A percentile compares a stretch with the other conserved stretches of the same genome.
Evolutionary conservation across 92 coral and sea anemone genomes (phyloP).

Genomic region (Palythoa grandiflora): DNA sequence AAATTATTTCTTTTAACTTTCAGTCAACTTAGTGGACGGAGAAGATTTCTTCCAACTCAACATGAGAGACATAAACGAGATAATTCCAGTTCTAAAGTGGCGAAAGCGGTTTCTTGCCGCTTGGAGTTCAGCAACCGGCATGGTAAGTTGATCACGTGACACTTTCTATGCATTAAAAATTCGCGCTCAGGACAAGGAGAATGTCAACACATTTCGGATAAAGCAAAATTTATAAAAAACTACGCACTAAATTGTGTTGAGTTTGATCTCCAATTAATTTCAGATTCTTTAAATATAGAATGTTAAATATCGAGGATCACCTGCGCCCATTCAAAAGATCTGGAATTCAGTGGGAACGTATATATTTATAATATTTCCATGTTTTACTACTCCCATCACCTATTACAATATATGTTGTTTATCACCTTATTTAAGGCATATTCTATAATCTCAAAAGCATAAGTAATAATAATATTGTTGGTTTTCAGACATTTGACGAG

Average conservation of each 20-base stretch:
- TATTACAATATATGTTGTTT: too few species aligned
- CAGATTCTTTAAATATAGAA: not conserved
- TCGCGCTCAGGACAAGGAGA: not conserved
- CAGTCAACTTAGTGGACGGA: constrained; percentile 52
- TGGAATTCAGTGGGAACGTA: not conserved
- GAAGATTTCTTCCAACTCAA: constrained; percentile 65
- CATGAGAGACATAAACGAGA: constrained; percentile 48
- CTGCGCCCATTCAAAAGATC: not conserved
- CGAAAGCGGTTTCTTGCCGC: constrained; percentile 52
- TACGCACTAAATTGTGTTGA: not conserved
- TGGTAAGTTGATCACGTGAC: constrained; percentile 45
- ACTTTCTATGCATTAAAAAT: not conserved
- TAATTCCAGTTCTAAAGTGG: constrained; percentile 51
- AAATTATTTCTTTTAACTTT: not conserved
- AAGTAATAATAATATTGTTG: not conserved
- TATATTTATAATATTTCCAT: too few species aligned
- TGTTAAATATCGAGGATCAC: not conserved
- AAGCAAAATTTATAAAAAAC: not conserved
- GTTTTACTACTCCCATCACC: too few species aligned
- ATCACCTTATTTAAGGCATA: too few species aligned
- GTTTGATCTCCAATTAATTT: not conserved
- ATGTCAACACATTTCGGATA: not conserved
- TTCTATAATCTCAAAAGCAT: not conserved
- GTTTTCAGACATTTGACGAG: not conserved
- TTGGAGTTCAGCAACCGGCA: constrained; percentile 56